Percentiles rank a stretch among this genome's conserved stretches.
These are phyloP conservation scores for Drosophila prostipennis DNA, from an alignment of 2,888 invertebrate genomes.

Conservation along the genomic window DNA sequence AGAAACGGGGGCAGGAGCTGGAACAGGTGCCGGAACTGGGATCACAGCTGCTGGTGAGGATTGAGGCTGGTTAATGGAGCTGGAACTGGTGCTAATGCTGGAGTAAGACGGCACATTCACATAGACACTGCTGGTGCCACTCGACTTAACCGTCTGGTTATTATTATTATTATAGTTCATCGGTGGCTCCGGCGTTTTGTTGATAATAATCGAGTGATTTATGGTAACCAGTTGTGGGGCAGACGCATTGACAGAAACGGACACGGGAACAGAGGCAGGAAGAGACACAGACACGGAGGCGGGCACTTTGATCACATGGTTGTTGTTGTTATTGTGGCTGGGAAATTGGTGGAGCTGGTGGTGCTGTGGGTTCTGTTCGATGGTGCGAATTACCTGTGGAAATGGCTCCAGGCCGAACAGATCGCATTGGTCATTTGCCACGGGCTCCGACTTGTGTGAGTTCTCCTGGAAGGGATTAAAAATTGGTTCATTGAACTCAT, in stretches of 20 bases:
- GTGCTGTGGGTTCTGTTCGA: slow-evolving; percentile 43
- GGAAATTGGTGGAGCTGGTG: slow-evolving; percentile 45
- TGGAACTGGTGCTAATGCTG: slow-evolving; percentile 15
- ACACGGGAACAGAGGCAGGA: slow-evolving; percentile 21
- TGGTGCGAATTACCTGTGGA: slow-evolving; percentile 82
- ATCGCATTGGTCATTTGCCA: slow-evolving; percentile 74
- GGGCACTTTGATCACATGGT: slow-evolving; percentile 53
- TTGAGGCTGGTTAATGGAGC: slow-evolving; percentile 30
- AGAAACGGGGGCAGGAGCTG: slow-evolving; percentile 8
- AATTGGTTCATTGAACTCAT: slow-evolving; percentile 84
- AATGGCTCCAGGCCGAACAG: slow-evolving; percentile 84
- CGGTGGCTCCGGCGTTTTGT: slow-evolving; percentile 82
- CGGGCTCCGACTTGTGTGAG: slow-evolving; percentile 44
- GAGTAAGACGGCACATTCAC: slow-evolving; percentile 59
- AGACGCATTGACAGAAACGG: slow-evolving; percentile 16
- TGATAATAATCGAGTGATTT: slow-evolving; percentile 84
- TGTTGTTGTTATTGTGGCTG: slow-evolving; percentile 53
- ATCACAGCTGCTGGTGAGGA: slow-evolving; percentile 14
- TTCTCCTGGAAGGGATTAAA: slow-evolving; percentile 82
- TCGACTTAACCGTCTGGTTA: slow-evolving; percentile 27
- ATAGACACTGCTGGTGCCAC: slow-evolving; percentile 51
- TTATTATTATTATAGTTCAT: slow-evolving; percentile 28
- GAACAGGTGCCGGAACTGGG: slow-evolving; percentile 11
- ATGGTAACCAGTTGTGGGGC: slow-evolving; percentile 81
- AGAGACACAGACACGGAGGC: slow-evolving; percentile 31